Base-by-base conservation (phyloP, 2,797 vertebrate genomes). In the Enteromius trimaculatus region DNA sequence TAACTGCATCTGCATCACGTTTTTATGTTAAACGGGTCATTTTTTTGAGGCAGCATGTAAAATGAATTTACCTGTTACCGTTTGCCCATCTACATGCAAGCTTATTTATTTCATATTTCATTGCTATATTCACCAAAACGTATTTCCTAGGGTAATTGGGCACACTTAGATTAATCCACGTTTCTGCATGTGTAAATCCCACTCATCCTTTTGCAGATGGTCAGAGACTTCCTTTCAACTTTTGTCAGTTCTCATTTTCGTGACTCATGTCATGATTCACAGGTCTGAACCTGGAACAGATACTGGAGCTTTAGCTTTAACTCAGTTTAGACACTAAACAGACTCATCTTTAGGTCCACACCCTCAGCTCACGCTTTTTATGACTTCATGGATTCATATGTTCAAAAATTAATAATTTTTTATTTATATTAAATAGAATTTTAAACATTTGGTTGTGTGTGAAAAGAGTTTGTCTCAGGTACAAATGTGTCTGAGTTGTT, bases 41-140 rank as follows among this genome's bases (percentile, higher is more conserved):
- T 34, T 84, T 60, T 85, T 76, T 66, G 29, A 74, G 16, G 80
- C 69, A 64, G 31, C 64, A 77, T 86, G 79, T 66, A 78, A 23
- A 87, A 86, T 88, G 49, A 81, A 80, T 86, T 85, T 83, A 77
- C 83, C 86, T 80, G 81, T 78, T 81, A 78, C 64, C 71, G 62
- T 70, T 79, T 85, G 75, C 79, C 70, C 51, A 77, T 85, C 74
- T 66, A 17, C 6, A 62, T 58, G 31, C 76, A 9, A 29, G 80
- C 79, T 79, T 82, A 80, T 80, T 86, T 78, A 87, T 89, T 88
- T 74, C 68, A 86, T 84, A 88, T 89, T 53, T 88, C 78, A 74
- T 65, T 21, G 11, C 62, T 74, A 64, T 53, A 77, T 82, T 53
- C 19, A 70, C 64, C 60, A 65, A 74, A 86, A 55, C 58, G 3